Evolutionary conservation across 2,797 vertebrate species (phyloP).

Genomic region (Lepilemur septentrionalis): DNA sequence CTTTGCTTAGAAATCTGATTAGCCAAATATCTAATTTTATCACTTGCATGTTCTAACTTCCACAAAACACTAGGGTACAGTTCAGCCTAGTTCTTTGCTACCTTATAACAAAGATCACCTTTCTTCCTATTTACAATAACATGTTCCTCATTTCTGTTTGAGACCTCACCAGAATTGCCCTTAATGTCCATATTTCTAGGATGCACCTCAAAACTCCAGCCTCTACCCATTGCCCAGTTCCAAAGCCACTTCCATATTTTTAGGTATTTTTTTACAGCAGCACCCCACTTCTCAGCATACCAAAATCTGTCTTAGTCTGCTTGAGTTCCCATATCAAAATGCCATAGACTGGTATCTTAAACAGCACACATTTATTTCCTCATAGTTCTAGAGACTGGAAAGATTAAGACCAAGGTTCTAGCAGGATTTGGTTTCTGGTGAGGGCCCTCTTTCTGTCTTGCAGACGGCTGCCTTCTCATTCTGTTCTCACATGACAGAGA

Average conservation of each 20-base stretch:
- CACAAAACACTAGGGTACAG: background rate
- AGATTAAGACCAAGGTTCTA: background rate
- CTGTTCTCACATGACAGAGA: background rate
- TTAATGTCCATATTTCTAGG: background rate
- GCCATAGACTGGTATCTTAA: background rate
- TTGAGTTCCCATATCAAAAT: background rate
- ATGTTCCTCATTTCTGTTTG: background rate
- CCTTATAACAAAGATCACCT: background rate
- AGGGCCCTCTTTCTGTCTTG: background rate
- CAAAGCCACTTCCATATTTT: background rate
- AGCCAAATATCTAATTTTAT: background rate
- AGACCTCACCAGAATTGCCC: background rate
- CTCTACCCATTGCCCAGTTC: background rate
- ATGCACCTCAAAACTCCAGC: background rate
- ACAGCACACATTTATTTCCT: background rate
- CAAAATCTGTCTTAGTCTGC: background rate
- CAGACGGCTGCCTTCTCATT: background rate
- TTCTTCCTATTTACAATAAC: background rate
- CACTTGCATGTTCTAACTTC: background rate
- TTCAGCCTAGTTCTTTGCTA: background rate
- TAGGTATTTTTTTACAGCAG: background rate
- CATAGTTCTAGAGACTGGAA: background rate
- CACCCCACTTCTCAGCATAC: background rate
- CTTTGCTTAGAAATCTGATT: background rate
- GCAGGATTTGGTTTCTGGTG: background rate